Conservation (phyloP, 2,888 invertebrate genomes). For the Meliscaeva auricollis region DNA sequence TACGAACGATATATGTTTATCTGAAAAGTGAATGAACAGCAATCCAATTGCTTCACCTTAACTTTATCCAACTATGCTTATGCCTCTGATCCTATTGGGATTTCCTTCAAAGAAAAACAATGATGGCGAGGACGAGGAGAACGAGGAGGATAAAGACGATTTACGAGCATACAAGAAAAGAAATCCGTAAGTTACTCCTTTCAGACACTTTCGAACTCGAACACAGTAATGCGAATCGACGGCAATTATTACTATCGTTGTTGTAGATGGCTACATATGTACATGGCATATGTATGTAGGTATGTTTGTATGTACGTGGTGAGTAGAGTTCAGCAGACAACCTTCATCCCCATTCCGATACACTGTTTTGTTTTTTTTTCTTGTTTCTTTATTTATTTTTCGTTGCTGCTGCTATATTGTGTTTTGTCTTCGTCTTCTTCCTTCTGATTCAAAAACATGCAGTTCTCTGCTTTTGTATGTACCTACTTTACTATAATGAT, state of each 20-base stretch:
- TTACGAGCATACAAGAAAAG: constrained; percentile 33
- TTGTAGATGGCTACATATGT: constrained; percentile 14
- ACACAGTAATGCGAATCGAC: constrained; percentile 66
- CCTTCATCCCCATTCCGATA: constrained; percentile 74
- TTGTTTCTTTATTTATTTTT: constrained; percentile 15
- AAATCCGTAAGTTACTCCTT: constrained; percentile 47
- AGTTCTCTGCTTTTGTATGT: constrained; percentile 37
- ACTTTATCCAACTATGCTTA: constrained; percentile 1
- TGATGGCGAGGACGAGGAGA: neutral
- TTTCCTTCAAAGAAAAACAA: constrained; percentile 44
- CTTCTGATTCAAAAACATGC: constrained; percentile 60
- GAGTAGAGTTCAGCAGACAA: constrained; percentile 74
- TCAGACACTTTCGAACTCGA: constrained; percentile 70
- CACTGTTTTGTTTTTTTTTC: constrained; percentile 39
- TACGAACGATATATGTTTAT: constrained; percentile 2
- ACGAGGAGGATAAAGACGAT: constrained; percentile 8
- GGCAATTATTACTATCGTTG: constrained; percentile 39
- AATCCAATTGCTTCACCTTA: constrained; percentile 42
- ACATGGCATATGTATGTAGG: neutral
- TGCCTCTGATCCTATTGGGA: constrained; percentile 39
- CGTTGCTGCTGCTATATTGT: too few species aligned
- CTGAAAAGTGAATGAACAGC: constrained; percentile 65
- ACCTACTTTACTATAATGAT: constrained; percentile 18
- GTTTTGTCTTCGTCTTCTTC: constrained; percentile 56
- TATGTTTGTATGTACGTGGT: neutral